Conservation (phyloP, 2,797 vertebrate genomes). For the Lutjanus argentimaculatus region DNA sequence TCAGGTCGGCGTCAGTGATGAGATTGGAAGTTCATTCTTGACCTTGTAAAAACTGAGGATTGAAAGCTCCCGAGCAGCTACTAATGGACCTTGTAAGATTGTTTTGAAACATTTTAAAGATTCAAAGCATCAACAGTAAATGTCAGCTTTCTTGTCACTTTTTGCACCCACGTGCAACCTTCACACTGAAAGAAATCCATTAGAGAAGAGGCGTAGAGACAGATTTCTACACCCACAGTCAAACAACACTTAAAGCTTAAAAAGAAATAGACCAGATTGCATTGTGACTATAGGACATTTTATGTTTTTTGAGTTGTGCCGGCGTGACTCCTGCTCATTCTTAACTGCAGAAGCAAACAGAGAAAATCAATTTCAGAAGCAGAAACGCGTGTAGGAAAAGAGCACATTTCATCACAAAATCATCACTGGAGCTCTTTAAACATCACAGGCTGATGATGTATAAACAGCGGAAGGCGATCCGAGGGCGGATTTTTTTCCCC, state of each 20-base stretch:
- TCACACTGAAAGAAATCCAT: not conserved
- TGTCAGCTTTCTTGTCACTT: slow-evolving; percentile 1
- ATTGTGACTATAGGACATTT: not conserved
- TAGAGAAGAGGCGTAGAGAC: not conserved
- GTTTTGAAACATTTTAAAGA: slow-evolving; percentile 10
- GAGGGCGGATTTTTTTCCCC: not conserved
- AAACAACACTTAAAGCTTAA: not conserved
- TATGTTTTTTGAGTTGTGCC: not conserved
- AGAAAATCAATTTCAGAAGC: slow-evolving; percentile 17
- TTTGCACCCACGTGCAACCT: slow-evolving; percentile 1
- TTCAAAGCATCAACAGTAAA: not conserved
- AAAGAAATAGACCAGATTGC: not conserved
- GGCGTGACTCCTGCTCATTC: not conserved
- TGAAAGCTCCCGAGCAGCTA: not conserved
- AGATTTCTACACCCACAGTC: not conserved
- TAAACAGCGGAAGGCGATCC: not conserved
- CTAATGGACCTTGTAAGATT: not conserved
- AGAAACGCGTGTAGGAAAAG: not conserved
- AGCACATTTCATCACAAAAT: not conserved
- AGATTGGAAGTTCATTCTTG: not conserved
- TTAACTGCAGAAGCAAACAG: not conserved
- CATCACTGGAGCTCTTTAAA: not conserved
- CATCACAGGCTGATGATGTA: not conserved
- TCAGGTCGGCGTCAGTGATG: not conserved
- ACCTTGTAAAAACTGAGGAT: not conserved